Conservation (phyloP, 2,113 vertebrate species). For the Lepidiolamprologus cunningtoni region DNA sequence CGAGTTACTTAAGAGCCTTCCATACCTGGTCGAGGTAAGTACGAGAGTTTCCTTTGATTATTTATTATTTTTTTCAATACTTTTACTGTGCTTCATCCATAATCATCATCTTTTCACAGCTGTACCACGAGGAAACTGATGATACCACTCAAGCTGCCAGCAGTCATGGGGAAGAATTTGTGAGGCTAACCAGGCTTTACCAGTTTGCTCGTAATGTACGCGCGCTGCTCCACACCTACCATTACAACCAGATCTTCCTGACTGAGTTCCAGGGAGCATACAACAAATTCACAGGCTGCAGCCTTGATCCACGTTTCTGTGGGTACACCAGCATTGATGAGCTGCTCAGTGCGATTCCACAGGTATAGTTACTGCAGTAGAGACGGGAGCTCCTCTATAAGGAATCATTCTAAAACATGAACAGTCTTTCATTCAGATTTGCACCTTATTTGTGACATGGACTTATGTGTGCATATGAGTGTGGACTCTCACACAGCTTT, state of each 20-base stretch:
- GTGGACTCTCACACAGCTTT: accelerated
- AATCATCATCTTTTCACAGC: slow-evolving; percentile 53
- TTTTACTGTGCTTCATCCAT: background rate
- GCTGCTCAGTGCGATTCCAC: slow-evolving; percentile 86
- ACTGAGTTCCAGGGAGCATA: slow-evolving; percentile 87
- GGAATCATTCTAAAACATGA: background rate
- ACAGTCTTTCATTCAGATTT: background rate
- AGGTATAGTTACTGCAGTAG: slow-evolving; percentile 65
- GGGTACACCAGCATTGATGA: slow-evolving; percentile 84
- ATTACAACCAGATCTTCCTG: slow-evolving; percentile 97
- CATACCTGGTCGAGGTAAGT: slow-evolving; percentile 88
- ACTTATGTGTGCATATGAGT: background rate
- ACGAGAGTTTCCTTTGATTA: no score
- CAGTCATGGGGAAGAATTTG: slow-evolving; percentile 65
- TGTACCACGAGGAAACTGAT: slow-evolving; percentile 67
- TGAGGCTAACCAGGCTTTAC: slow-evolving; percentile 87
- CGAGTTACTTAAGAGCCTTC: slow-evolving; percentile 90
- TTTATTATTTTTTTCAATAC: accelerated
- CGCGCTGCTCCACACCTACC: slow-evolving; percentile 91
- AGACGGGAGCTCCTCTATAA: background rate
- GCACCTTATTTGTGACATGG: background rate
- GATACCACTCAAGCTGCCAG: background rate
- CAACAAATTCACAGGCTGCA: slow-evolving; percentile 82
- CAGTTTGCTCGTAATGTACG: slow-evolving; percentile 89
- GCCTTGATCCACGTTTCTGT: slow-evolving; percentile 78